Conservation (phyloP, 2,113 vertebrate species). For the Phalacrocorax pelagicus region DNA sequence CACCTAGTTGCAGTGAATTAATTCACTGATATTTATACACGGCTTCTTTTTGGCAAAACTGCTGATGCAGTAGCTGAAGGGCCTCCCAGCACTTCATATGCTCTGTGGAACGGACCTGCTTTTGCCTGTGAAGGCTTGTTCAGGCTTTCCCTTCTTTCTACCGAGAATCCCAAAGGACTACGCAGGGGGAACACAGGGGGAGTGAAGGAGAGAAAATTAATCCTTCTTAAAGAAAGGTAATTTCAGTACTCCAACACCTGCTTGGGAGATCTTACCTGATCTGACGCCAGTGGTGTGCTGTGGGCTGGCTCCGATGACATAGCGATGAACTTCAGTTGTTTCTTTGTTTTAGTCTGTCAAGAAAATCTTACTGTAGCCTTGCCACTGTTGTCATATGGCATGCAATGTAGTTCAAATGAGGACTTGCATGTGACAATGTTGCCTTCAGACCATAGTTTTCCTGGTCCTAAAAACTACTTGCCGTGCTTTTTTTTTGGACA, state of each 20-base stretch:
- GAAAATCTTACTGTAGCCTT: neutral
- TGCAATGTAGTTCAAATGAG: neutral
- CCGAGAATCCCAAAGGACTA: neutral
- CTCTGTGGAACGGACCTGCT: neutral
- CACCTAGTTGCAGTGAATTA: neutral
- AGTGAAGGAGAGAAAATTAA: neutral
- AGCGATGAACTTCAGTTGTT: neutral
- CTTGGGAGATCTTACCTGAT: neutral
- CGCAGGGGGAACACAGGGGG: neutral
- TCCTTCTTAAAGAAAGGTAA: neutral
- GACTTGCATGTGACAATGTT: no score
- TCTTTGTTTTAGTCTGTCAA: neutral
- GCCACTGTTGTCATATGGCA: neutral
- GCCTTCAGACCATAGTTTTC: neutral
- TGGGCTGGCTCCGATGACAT: neutral
- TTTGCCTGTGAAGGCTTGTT: neutral
- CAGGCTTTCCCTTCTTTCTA: neutral
- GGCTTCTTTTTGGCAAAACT: neutral
- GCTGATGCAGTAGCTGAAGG: neutral
- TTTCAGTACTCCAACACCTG: neutral
- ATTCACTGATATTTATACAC: neutral
- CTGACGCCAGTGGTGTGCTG: accelerated
- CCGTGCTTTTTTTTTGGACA: neutral
- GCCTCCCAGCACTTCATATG: neutral
- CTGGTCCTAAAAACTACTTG: neutral